These are phyloP conservation scores for Rhinichthys osculus DNA, from an alignment of 2,797 vertebrate species.

Conservation along the genomic window DNA sequence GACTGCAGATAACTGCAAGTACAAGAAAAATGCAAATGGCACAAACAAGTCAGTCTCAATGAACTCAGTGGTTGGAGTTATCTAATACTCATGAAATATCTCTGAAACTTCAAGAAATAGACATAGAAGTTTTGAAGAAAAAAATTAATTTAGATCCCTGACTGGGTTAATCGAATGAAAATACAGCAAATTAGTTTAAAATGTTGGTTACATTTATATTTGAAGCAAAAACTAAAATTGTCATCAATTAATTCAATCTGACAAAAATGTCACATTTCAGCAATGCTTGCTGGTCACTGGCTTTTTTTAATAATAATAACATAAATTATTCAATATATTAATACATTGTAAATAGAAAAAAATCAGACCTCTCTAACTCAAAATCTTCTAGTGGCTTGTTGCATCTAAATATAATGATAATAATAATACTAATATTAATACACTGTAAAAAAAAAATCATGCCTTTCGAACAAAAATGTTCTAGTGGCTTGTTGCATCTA, in stretches of 20 bases:
- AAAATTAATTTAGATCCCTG: background rate
- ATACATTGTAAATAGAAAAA: too few relatives aligned
- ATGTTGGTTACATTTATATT: background rate
- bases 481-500: background rate
- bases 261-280: background rate
- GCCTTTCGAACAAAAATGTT: background rate
- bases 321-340: too few relatives aligned
- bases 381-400: background rate
- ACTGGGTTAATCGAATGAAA: background rate
- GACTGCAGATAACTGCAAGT: background rate
- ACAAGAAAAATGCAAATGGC: background rate
- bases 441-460: too few relatives aligned
- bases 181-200: background rate
- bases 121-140: background rate
- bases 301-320: background rate
- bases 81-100: background rate
- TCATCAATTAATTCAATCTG: background rate
- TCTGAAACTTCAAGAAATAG: background rate
- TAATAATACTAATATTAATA: too few relatives aligned
- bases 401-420: background rate
- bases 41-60: background rate
- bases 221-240: background rate
- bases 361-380: background rate
- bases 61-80: background rate
- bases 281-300: background rate